phyloP scores from a whole-genome alignment of 2,113 vertebrate genomes.

The Lichenostomus cassidix region DNA sequence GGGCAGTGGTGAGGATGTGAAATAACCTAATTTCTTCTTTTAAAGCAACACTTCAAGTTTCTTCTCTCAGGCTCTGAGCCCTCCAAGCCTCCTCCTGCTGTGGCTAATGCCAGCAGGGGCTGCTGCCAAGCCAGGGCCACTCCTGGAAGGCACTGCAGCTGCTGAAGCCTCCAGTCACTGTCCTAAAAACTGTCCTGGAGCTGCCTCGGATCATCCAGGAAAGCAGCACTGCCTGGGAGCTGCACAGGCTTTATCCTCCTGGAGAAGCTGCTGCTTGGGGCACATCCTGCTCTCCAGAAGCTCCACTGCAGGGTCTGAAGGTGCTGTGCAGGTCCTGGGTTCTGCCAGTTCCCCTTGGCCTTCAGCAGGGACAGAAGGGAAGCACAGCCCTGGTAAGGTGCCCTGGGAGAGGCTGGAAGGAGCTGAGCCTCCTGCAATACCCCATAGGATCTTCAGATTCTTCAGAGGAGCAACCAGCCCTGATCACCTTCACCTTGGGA shows the following conservation, averaged over 20 bases:
- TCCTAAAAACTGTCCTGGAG: background rate
- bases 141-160: background rate
- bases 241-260: background rate
- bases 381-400: background rate
- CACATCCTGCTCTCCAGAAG: background rate
- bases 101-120: background rate
- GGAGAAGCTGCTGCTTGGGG: background rate
- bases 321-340: background rate
- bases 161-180: background rate
- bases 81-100: background rate
- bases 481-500: background rate
- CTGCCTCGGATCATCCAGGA: background rate
- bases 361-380: background rate
- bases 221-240: background rate
- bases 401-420: background rate
- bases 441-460: fast-evolving
- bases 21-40: background rate
- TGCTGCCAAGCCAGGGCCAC: background rate
- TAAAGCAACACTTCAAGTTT: background rate
- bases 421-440: background rate
- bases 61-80: background rate
- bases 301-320: background rate
- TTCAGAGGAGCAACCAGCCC: background rate
- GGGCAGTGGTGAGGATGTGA: background rate
- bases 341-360: background rate